Evolutionary conservation across 37 sponge, comb jelly and placozoan species (phyloP).

Genomic region (Amphimedon queenslandica): DNA sequence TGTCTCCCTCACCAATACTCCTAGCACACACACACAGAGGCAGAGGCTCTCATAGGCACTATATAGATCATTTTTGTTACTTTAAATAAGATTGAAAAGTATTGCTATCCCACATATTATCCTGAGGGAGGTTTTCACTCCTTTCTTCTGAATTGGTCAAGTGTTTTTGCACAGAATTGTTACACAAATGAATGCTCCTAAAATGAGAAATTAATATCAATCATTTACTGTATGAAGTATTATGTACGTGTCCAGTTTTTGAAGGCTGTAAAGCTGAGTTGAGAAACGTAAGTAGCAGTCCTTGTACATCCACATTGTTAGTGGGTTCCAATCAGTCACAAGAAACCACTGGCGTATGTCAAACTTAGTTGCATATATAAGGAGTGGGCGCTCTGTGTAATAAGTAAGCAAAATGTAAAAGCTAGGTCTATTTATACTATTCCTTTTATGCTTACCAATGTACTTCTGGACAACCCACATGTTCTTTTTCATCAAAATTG

Average conservation of each 20-base stretch:
- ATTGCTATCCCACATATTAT: slow-evolving; percentile 90
- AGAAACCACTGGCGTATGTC: slow-evolving; percentile 99
- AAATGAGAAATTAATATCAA: not conserved
- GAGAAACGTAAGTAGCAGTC: slow-evolving; percentile 90
- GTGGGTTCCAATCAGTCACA: slow-evolving; percentile 97
- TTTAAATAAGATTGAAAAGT: slow-evolving; percentile 75
- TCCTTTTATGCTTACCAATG: slow-evolving; percentile 56
- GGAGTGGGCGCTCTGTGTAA: slow-evolving; percentile 78
- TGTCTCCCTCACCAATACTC: slow-evolving; percentile 26
- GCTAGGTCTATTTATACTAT: not conserved
- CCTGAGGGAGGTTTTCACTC: slow-evolving; percentile 58
- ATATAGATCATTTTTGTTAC: slow-evolving; percentile 14
- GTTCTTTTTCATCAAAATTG: slow-evolving; percentile 50
- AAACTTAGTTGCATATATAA: slow-evolving; percentile 91
- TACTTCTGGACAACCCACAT: slow-evolving; percentile 97
- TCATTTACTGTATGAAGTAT: no score
- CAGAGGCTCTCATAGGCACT: not conserved
- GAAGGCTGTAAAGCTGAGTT: slow-evolving; percentile 68
- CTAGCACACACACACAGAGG: slow-evolving; percentile 6
- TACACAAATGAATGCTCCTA: slow-evolving; percentile 88
- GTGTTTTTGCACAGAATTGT: slow-evolving; percentile 91
- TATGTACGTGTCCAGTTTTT: slow-evolving; percentile 71
- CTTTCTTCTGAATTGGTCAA: slow-evolving; percentile 32
- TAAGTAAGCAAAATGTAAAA: not conserved
- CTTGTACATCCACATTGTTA: slow-evolving; percentile 97